Evolutionary conservation across 2,888 invertebrate species (phyloP).

Genomic region (Perdita meconis): DNA sequence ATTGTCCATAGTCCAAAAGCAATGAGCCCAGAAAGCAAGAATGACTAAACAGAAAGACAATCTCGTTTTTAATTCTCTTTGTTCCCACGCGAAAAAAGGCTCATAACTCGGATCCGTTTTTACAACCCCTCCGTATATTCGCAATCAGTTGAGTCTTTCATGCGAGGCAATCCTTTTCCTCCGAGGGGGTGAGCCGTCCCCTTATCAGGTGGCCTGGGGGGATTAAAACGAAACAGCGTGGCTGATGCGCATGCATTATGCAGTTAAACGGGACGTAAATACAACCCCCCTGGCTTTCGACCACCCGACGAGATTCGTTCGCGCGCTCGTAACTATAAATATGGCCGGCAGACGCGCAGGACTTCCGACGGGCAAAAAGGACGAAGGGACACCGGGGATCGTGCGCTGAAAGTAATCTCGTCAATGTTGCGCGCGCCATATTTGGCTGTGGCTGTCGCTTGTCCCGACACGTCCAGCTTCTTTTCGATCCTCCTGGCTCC

Average conservation of each 20-base stretch:
- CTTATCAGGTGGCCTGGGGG: not conserved
- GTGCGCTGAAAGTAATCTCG: slow-evolving; percentile 40
- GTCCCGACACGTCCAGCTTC: slow-evolving; percentile 3
- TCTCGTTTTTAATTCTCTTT: too few relatives aligned
- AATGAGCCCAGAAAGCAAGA: too few relatives aligned
- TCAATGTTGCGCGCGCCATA: slow-evolving; percentile 48
- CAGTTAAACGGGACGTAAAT: slow-evolving; percentile 71
- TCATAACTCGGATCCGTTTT: not conserved
- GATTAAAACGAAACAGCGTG: slow-evolving; percentile 54
- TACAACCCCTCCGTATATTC: not conserved
- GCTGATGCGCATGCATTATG: slow-evolving; percentile 70
- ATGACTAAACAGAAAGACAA: too few relatives aligned
- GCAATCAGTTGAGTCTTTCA: slow-evolving; percentile 35
- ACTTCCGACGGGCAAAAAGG: slow-evolving; percentile 40
- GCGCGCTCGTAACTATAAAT: slow-evolving; percentile 47
- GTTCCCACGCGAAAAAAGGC: not conserved
- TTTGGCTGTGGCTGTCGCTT: slow-evolving; percentile 48
- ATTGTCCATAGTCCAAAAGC: too few relatives aligned
- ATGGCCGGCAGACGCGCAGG: slow-evolving; percentile 22
- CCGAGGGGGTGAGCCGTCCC: slow-evolving; percentile 30
- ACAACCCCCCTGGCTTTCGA: slow-evolving; percentile 60
- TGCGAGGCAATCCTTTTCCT: slow-evolving; percentile 41
- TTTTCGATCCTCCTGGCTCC: slow-evolving; percentile 11
- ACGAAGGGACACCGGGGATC: slow-evolving; percentile 30
- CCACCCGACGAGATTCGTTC: slow-evolving; percentile 66